phyloP scores from a whole-genome alignment of 2,888 invertebrate species.

The Torymus tubicola region DNA sequence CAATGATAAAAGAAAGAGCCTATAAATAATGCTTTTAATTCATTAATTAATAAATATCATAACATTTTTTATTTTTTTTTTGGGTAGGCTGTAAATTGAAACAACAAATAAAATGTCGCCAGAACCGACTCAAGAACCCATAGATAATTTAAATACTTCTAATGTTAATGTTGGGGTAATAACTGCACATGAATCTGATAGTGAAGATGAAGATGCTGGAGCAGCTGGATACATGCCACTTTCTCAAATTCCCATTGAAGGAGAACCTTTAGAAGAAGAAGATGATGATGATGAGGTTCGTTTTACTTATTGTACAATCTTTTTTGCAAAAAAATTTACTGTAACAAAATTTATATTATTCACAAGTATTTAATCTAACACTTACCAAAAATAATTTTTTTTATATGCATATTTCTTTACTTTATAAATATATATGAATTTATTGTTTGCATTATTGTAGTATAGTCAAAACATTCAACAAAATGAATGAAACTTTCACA shows the following conservation, averaged over 20 bases:
- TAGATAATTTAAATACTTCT: constrained; percentile 66
- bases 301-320: background rate
- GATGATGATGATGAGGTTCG: constrained; percentile 65
- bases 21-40: background rate
- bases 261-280: constrained; percentile 68
- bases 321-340: background rate
- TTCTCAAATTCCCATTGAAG: constrained; percentile 68
- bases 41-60: background rate
- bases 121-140: constrained; percentile 71
- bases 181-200: constrained; percentile 68
- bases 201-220: constrained; percentile 70
- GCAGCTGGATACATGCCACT: constrained; percentile 69
- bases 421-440: too few species aligned
- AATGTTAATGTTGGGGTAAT: constrained; percentile 62
- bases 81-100: background rate
- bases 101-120: constrained; percentile 67
- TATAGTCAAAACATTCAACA: too few species aligned
- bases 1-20: background rate
- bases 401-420: too few species aligned
- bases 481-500: too few species aligned
- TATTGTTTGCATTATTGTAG: too few species aligned
- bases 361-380: too few species aligned
- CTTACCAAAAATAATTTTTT: too few species aligned
- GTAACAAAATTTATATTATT: background rate
- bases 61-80: background rate